Conservation (phyloP, 2,888 invertebrate genomes). For the Cotesia congregata region DNA sequence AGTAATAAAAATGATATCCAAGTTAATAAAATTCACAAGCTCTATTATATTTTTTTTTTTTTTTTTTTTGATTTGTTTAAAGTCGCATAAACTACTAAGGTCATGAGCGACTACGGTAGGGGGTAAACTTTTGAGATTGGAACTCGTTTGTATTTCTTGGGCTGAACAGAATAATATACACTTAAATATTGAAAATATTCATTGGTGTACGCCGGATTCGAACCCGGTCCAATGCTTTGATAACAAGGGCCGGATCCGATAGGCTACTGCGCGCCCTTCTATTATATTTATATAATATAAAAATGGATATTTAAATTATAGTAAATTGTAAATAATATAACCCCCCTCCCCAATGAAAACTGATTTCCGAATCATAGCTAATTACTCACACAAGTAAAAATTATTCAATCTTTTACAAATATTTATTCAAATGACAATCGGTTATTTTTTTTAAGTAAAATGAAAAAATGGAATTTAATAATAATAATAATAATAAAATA, state of each 20-base stretch:
- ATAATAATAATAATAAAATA: conserved; percentile 4
- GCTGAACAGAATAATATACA: no score
- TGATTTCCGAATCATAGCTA: background rate
- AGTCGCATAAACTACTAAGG: no score
- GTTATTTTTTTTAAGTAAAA: background rate
- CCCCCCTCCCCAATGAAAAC: background rate
- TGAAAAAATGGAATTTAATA: conserved; percentile 13
- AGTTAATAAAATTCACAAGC: background rate
- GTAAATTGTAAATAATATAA: background rate
- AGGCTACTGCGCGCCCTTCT: no score
- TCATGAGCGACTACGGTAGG: no score
- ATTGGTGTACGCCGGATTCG: no score
- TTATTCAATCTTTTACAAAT: background rate
- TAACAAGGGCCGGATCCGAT: no score
- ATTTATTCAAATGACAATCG: background rate
- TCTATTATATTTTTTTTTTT: background rate
- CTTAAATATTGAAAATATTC: no score
- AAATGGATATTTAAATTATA: background rate
- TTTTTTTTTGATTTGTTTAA: no score
- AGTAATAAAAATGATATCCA: background rate
- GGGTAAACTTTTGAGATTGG: no score
- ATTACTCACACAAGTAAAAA: background rate
- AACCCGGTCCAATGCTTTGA: no score
- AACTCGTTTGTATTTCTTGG: no score
- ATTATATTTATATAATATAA: background rate